These are phyloP conservation scores for Rhyzopertha dominica DNA, from an alignment of 1,140 invertebrate species.

Conservation along the genomic window DNA sequence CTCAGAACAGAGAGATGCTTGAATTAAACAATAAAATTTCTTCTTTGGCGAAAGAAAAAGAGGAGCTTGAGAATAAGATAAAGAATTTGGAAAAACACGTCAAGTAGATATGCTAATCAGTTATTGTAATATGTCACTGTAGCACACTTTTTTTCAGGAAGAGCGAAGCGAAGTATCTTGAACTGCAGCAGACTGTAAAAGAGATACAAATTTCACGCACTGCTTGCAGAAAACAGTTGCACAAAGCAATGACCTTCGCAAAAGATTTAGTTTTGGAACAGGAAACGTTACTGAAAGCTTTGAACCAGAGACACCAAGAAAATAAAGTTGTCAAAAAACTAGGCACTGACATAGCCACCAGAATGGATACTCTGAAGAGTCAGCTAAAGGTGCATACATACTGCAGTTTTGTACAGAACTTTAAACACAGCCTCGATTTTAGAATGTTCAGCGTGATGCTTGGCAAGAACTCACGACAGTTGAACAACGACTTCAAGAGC, in stretches of 20 bases:
- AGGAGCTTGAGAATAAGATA: conserved; percentile 47
- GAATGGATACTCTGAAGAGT: conserved; percentile 50
- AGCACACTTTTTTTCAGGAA: conserved; percentile 42
- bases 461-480: conserved; percentile 50
- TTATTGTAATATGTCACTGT: background rate
- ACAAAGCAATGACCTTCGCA: conserved; percentile 53
- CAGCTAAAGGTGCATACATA: conserved; percentile 48
- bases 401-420: no score
- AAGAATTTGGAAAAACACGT: conserved; percentile 48
- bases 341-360: conserved; percentile 48
- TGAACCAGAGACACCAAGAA: conserved; percentile 50
- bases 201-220: conserved; percentile 51
- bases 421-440: no score
- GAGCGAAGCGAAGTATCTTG: conserved; percentile 46
- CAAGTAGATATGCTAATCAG: conserved; percentile 44
- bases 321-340: conserved; percentile 50
- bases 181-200: conserved; percentile 45
- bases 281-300: conserved; percentile 47
- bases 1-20: conserved; percentile 42
- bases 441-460: conserved; percentile 52
- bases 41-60: conserved; percentile 41
- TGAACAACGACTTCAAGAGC: conserved; percentile 51
- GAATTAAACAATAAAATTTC: conserved; percentile 45
- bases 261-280: conserved; percentile 53
- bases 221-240: conserved; percentile 51